Conservation (phyloP, 2,888 invertebrate species). For the Dasypogon diadema region DNA sequence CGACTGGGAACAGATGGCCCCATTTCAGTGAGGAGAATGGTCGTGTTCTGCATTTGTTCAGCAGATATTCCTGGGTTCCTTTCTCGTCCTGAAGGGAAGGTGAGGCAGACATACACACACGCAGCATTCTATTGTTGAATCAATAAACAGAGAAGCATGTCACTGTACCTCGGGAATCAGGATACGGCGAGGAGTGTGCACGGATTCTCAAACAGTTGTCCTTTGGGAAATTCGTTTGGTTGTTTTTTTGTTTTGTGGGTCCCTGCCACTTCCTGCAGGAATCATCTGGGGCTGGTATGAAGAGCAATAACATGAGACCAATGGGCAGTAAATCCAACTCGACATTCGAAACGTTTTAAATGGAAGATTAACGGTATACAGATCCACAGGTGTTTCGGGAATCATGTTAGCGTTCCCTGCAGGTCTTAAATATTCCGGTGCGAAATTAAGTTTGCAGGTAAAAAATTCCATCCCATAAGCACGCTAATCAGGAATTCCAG, state of each 20-base stretch:
- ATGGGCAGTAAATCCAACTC: too few species aligned
- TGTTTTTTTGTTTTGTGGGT: background rate
- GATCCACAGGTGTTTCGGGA: too few species aligned
- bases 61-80: background rate
- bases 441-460: too few species aligned
- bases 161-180: constrained; percentile 22
- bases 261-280: too few species aligned
- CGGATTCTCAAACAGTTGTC: constrained; percentile 12
- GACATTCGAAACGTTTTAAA: too few species aligned
- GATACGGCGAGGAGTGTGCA: background rate
- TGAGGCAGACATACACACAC: background rate
- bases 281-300: too few species aligned
- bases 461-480: too few species aligned
- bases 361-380: too few species aligned
- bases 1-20: constrained; percentile 9
- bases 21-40: background rate
- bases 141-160: constrained; percentile 22
- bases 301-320: too few species aligned
- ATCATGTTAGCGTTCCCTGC: too few species aligned
- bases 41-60: constrained; percentile 3
- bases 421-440: too few species aligned
- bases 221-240: background rate
- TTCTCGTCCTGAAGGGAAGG: constrained; percentile 23
- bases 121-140: constrained; percentile 15
- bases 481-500: too few species aligned